These are phyloP conservation scores for Drosophila barbarae DNA, from an alignment of 2,888 invertebrate species.

Conservation along the genomic window DNA sequence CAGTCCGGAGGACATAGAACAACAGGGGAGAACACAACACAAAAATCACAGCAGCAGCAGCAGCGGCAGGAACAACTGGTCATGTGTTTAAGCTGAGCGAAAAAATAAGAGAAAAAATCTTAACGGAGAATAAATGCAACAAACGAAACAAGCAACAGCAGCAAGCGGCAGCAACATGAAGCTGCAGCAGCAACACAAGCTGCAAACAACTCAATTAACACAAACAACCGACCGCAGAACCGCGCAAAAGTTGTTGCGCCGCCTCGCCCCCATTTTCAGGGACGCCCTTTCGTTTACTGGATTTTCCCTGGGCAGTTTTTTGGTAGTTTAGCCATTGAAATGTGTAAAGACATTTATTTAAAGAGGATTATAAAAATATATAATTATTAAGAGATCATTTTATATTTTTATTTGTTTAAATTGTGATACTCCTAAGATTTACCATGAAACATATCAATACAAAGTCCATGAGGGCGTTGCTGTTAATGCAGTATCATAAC, in stretches of 20 bases:
- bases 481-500: not conserved
- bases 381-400: not conserved
- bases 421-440: too few relatives aligned
- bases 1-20: conserved; percentile 39
- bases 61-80: conserved; percentile 5
- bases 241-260: conserved; percentile 27
- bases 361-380: not conserved
- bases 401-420: not conserved
- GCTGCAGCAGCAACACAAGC: conserved; percentile 34
- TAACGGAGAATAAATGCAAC: conserved; percentile 49
- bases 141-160: conserved; percentile 31
- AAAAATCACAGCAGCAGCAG: conserved; percentile 27
- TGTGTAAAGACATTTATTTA: conserved; percentile 29
- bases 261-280: conserved; percentile 18
- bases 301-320: conserved; percentile 3
- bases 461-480: too few relatives aligned
- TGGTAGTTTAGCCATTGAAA: conserved; percentile 42
- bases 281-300: conserved; percentile 14
- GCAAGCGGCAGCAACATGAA: conserved; percentile 28
- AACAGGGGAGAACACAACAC: conserved; percentile 34
- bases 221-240: conserved; percentile 43
- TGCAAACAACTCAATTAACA: conserved; percentile 67
- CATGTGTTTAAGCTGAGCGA: conserved; percentile 25
- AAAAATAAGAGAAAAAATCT: conserved; percentile 33
- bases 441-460: too few relatives aligned